Evolutionary conservation across 2,888 invertebrate species (phyloP).

Genomic region (Busseola fusca): DNA sequence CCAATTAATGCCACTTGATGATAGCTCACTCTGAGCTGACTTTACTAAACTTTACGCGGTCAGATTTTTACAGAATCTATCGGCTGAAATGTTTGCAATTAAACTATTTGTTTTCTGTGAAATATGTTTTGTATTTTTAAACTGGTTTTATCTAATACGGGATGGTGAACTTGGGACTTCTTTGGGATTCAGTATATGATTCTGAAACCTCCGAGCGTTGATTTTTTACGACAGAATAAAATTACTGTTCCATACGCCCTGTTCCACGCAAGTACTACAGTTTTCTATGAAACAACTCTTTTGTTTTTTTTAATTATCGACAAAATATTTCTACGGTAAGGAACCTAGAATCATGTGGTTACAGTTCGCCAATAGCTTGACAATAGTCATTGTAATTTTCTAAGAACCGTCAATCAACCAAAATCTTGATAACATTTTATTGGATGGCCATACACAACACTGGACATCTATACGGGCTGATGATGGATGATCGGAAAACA

Average conservation of each 20-base stretch:
- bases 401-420: neutral
- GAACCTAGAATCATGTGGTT: neutral
- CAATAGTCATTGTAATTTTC: neutral
- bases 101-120: neutral
- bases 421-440: slow-evolving; percentile 4
- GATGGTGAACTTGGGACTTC: neutral
- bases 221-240: neutral
- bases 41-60: too few species aligned
- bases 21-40: too few species aligned
- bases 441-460: neutral
- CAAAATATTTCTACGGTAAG: too few species aligned
- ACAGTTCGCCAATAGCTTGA: neutral
- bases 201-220: neutral
- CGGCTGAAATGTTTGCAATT: neutral
- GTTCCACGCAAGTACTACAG: neutral
- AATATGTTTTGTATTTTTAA: neutral
- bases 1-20: too few species aligned
- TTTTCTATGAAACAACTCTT: too few species aligned
- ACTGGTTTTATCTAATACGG: neutral
- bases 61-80: too few species aligned
- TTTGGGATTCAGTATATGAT: neutral
- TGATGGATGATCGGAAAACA: slow-evolving; percentile 36
- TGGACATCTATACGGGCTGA: slow-evolving; percentile 16
- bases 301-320: too few species aligned
- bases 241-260: neutral